Evolutionary conservation across 2,888 invertebrate genomes (phyloP), one percentile per base, ranked within the genome.

Genomic region (Yponomeuta malinellus): DNA sequence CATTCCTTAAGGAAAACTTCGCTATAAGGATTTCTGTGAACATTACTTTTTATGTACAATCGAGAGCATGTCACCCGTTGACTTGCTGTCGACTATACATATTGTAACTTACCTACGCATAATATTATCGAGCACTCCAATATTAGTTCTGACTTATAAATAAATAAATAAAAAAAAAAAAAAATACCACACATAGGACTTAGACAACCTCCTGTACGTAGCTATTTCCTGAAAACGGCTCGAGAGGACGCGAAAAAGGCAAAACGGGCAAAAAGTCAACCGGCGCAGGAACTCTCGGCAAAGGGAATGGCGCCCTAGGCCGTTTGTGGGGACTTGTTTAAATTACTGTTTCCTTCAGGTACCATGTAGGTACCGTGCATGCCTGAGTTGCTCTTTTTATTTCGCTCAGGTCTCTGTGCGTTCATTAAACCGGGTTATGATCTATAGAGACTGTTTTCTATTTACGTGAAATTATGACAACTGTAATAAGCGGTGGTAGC

Each of bases 241-340:
- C 52, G 52, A 59, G 52, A 15, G 52, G 15, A 59, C 52, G 52
- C 52, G 52, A 59, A 15, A 59, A 59, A 5, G 12, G 15, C 15
- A 12, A 59, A 59, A 59, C 10, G 29, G 65, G 65, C 29, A 29
- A 65, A 65, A 65, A 65, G 31, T 65, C 64, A 29, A 31, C 64
- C 31, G 31, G 29, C 43, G 43, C 29, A 10, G 65, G 65, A 65
- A 65, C 29, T 65, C 29, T 10, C 31, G 29, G 65, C 65, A 65
- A 65, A 65, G 65, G 65, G 33, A 65, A 23, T 65, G n/a, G 29
- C 33, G 15, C 15, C 52, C 33, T 12, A 65, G 29, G 31, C 29
- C 33, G 65, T 65, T 29, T 65, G 65, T 65, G 33, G 31, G 65
- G 33, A 65, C 33, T 33, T 65, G 29, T 29, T 65, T 65, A 31